Base-by-base conservation (phyloP, 2,888 invertebrate genomes). In the Conchocele bisecta region DNA sequence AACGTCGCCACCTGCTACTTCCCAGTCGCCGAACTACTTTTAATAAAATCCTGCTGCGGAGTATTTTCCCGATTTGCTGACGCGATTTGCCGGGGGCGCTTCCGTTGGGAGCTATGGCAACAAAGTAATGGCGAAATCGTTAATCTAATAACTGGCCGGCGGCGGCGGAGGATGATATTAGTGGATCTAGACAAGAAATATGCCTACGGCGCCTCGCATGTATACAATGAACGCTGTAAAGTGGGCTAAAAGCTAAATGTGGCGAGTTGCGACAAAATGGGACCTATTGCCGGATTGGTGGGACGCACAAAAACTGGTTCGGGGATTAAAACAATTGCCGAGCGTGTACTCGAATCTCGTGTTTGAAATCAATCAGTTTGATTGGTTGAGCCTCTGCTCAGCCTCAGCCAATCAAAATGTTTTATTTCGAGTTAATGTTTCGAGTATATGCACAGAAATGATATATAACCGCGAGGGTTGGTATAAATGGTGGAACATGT, bases 71-170 rank as follows among this genome's bases (percentile, higher is more conserved):
- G 3, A 35, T 46, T 61, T n/a, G 54, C 48, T 72, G 58, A 72
- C 61, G 72, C 42, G 53, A 48, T 44, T 28, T 17, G 44, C 57
- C 72, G 48, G 26, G 29, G 58, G 72, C 56, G 51, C 54, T 61
- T 60, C 57, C 67, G 72, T 50, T 46, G 53, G 61, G 41, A 51
- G 59, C 73, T 70, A 77, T 67, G 67, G 77, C 60, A 73, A 77
- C 77, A 64, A 60, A 77, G 77, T 70, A 59, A 70, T 56, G 57
- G 65, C 64, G 69, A 70, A 70, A 77, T 73, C 73, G 77, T 77
- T 77, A 77, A 77, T 77, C 70, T 70, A 70, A 54, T 63, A 64
- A 46, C 48, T 63, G 31, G 68, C 72, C 76, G 20, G 9, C 42
- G 69, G 69, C 57, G 51, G 51, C 51, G 37, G 60, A 51, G 33